Base-by-base conservation (phyloP, 2,797 vertebrate genomes). In the Pangasius djambal region DNA sequence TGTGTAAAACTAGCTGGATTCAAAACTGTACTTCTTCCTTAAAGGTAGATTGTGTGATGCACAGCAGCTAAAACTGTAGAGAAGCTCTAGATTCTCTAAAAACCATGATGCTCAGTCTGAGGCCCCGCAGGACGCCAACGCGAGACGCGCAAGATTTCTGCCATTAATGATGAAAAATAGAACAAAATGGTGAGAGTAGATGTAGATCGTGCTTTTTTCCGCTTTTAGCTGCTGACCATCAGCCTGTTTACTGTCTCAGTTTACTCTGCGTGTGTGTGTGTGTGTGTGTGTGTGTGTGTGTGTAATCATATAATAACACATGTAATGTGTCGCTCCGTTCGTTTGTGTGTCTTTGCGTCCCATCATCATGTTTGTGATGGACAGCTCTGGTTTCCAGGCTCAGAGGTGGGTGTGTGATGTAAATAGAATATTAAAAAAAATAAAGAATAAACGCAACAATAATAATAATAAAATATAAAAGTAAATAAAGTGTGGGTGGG, bases 381-480 rank as follows among this genome's bases (percentile, higher is more conserved):
- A 70, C 83, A 95, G 94, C 93, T 79, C 91, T 95, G 94, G 94
- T 95, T 91, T 94, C 94, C 88, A 96, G 94, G 90, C 88, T 95
- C 88, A 96, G 94, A 96, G 95, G 95, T 97, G 94, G 96, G 94
- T 96, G 91, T 72, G 52, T 67, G 8, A 16, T 5, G n/a, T 40
- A 22, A 85, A 31, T 34, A 79, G 7, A 48, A 18, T 55, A 37
- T 18, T 18, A 8, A 18, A 5, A 12, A 13, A 3, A 61, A 25
- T 61, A 61, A 6, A 48, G 6, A 48, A 48, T 48, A 48, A 44
- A 7, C 7, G 8, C 2, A 67, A 31, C 10, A 69, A 31, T 34
- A 31, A 61, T 31, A 18, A 70, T 18, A 34, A 70, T 34, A 70
- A 31, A 78, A 52, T 28, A 37, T 40, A 37, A 37, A 57, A 34